These are phyloP conservation scores for Crotalus horridus DNA, from an alignment of 2,113 vertebrate genomes.

Conservation along the genomic window DNA sequence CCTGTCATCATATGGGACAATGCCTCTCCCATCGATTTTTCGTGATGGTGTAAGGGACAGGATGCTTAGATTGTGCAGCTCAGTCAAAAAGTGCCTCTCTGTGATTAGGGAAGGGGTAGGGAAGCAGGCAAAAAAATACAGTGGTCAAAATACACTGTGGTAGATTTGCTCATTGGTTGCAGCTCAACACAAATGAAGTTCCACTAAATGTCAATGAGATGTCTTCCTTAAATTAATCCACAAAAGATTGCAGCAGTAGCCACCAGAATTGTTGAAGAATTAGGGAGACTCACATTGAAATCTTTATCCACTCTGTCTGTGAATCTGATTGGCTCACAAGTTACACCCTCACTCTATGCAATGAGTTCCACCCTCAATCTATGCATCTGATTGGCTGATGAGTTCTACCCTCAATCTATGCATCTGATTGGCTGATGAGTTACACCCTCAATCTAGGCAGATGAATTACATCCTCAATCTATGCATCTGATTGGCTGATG, in stretches of 20 bases:
- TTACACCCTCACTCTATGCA: no score
- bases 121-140: not conserved
- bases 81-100: constrained; percentile 80
- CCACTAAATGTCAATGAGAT: no score
- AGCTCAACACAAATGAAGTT: not conserved
- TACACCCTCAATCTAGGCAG: no score
- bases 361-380: no score
- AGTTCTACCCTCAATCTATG: no score
- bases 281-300: not conserved
- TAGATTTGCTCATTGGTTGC: not conserved
- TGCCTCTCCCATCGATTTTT: constrained; percentile 79
- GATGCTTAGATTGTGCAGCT: constrained; percentile 78
- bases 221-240: not conserved
- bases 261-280: not conserved
- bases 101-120: not conserved
- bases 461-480: no score
- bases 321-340: not conserved
- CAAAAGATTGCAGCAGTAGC: not conserved
- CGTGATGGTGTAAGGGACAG: constrained; percentile 84
- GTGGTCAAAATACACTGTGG: not conserved
- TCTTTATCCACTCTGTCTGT: not conserved
- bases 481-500: no score
- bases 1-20: constrained; percentile 88
- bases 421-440: no score
- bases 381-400: no score